Conservation (phyloP, 1,140 invertebrate genomes). For the Helicorthomorpha holstii region DNA sequence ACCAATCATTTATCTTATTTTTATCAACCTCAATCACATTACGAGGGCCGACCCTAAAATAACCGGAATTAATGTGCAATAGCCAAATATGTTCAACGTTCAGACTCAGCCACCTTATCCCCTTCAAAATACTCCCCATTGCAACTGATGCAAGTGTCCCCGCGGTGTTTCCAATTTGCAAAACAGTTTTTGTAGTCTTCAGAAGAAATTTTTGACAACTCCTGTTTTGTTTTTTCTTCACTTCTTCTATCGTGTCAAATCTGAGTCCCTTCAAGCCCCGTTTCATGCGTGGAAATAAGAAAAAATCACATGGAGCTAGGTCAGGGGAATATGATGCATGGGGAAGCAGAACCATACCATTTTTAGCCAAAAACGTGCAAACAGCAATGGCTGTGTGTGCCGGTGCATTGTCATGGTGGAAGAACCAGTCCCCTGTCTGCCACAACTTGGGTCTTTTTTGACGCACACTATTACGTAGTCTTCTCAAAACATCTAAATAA, state of each 20-base stretch:
- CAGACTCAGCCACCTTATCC: no score
- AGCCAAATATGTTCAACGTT: no score
- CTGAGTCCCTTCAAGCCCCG: not conserved
- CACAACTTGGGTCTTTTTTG: not conserved
- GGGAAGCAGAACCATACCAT: not conserved
- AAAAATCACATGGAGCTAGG: not conserved
- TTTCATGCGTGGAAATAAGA: not conserved
- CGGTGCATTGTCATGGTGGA: conserved; percentile 1
- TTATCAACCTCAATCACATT: no score
- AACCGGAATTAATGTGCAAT: no score
- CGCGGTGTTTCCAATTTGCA: no score
- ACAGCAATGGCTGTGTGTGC: not conserved
- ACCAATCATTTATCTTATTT: no score
- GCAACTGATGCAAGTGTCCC: no score
- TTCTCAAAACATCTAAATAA: not conserved
- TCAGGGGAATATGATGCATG: not conserved
- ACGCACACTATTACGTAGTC: not conserved
- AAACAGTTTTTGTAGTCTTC: no score
- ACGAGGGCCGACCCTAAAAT: no score
- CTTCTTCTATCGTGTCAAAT: not conserved
- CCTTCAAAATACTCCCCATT: no score
- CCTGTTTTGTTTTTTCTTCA: no score
- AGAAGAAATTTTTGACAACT: no score
- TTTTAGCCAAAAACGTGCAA: not conserved
- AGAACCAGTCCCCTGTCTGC: not conserved